phyloP scores from a whole-genome alignment of 2,113 vertebrate species.

The Hucho hucho region DNA sequence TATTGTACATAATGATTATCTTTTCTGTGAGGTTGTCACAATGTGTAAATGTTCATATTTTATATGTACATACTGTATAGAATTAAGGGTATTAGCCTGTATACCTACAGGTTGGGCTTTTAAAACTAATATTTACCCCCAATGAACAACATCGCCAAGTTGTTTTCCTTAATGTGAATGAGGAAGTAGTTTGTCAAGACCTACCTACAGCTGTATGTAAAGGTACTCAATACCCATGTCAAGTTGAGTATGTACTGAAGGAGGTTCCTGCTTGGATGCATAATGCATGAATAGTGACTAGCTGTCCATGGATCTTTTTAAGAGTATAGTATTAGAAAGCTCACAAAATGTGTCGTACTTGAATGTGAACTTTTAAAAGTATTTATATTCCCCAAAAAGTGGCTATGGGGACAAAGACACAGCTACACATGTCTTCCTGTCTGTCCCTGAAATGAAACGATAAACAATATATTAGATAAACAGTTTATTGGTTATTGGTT shows the following conservation, averaged over 20 bases:
- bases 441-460: background rate
- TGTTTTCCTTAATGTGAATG: background rate
- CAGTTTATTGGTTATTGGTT: background rate
- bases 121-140: background rate
- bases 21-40: constrained; percentile 4
- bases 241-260: background rate
- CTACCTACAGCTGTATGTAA: background rate
- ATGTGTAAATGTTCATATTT: constrained; percentile 5
- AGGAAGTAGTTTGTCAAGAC: background rate
- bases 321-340: background rate
- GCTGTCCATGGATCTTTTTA: background rate
- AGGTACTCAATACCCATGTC: background rate
- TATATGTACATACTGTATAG: constrained; percentile 5
- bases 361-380: background rate
- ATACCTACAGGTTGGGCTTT: background rate
- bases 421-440: background rate
- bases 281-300: background rate
- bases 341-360: background rate
- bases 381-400: background rate
- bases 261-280: background rate
- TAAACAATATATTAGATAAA: background rate
- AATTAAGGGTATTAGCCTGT: constrained; percentile 2
- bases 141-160: background rate
- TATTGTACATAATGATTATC: constrained; percentile 1
- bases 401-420: background rate